Evolutionary conservation across 2,888 invertebrate species (phyloP).

Genomic region (Melangyna quadrimaculata): DNA sequence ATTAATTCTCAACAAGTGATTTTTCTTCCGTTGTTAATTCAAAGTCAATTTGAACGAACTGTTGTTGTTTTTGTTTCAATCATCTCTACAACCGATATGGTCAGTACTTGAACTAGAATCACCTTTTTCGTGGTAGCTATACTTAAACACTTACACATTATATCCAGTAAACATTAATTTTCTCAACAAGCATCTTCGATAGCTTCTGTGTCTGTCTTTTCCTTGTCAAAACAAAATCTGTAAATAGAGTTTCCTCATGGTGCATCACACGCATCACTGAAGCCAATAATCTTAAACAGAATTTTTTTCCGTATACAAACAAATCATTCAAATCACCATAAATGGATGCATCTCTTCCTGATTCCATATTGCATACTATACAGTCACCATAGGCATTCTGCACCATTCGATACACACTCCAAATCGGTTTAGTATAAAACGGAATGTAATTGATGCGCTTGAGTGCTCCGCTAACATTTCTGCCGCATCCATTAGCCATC

Average conservation of each 20-base stretch:
- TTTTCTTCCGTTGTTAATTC: background rate
- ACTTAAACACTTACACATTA: conserved; percentile 3
- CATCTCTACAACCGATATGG: conserved; percentile 2
- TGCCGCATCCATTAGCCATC: conserved; percentile 18
- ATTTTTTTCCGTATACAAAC: conserved; percentile 32
- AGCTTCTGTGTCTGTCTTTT: background rate
- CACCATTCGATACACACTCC: conserved; percentile 27
- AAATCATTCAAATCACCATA: conserved; percentile 42
- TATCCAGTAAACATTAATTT: conserved; percentile 17
- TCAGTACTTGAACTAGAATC: conserved; percentile 10
- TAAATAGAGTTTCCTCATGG: conserved; percentile 43
- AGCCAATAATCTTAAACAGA: conserved; percentile 11
- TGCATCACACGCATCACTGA: background rate
- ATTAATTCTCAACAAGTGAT: no score
- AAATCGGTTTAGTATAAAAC: conserved; percentile 8
- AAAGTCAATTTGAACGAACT: no score
- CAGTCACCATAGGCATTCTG: background rate
- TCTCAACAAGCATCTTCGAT: background rate
- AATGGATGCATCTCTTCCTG: conserved; percentile 53
- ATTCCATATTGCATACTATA: conserved; percentile 13
- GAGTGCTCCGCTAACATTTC: conserved; percentile 1
- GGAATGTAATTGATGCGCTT: conserved; percentile 23
- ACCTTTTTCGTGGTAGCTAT: conserved; percentile 13
- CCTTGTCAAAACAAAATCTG: conserved; percentile 9
- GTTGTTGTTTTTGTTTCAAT: no score